Base-by-base conservation (phyloP, 2,113 vertebrate genomes). In the Oreochromis tanganicae region DNA sequence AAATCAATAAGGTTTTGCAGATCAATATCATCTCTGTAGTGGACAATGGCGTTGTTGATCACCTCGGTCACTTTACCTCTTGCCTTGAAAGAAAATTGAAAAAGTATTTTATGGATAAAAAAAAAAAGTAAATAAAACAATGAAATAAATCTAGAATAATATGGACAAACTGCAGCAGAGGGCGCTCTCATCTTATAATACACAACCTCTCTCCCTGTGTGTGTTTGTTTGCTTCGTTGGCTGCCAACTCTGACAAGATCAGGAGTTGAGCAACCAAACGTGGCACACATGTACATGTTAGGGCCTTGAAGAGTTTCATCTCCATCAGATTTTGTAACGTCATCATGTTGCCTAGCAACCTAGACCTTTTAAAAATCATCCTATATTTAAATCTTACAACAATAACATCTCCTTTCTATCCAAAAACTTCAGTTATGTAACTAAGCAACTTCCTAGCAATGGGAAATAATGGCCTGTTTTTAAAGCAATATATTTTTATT, bases 1-100 rank as follows among this genome's bases (percentile, higher is more conserved):
- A 96, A 98, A 87, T 99, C 98, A 19, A 99, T 98, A 38, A 98
- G 97, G 93, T 99, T 99, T 89, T 99, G 98, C 63, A 99, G 94
- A 88, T 99, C 98, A 66, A 97, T 34, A 89, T 99, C 98, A 19
- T 98, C 97, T 80, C 98, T 97, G 89, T 99, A 99, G 92, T 98
- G 97, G 29, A 97, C 86, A 2, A 99, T 97, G 85, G 97, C 96
- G 0, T 96, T 96, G 83, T 95, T 97, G 86, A 99, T 96, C 29
- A 98, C 91, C 63, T 97, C 94, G 4, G 96, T 98, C 82, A 99
- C 97, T 94, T 97, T 98, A 34, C 93, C 90, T 1, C 96, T 96
- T 3, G 97, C 97, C 98, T 98, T 92, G 16, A 48, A 79, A 85
- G 5, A 19, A 14, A 54, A 63, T 4, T 16, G 17, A 32, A 82